These are phyloP conservation scores for Ornithoptera alexandrae DNA, from an alignment of 2,888 invertebrate species.

Conservation along the genomic window DNA sequence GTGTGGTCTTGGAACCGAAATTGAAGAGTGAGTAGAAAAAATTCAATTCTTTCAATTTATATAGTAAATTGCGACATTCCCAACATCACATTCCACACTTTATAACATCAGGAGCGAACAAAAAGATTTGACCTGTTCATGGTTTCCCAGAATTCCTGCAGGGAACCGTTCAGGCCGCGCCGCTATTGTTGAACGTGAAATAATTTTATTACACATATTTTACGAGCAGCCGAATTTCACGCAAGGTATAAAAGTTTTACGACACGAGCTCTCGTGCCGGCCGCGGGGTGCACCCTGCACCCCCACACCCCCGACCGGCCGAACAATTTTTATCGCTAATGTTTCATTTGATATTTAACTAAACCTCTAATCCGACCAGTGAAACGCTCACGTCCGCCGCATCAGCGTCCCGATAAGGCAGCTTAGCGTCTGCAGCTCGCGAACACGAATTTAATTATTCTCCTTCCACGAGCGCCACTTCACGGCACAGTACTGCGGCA, in stretches of 20 bases:
- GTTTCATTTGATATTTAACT: constrained; percentile 29
- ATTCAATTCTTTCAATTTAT: too few relatives aligned
- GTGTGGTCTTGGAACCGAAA: too few relatives aligned
- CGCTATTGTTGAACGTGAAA: constrained; percentile 46
- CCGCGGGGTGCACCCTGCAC: constrained; percentile 3
- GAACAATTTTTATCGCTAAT: constrained; percentile 23
- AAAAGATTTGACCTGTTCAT: constrained; percentile 1
- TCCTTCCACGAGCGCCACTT: too few relatives aligned
- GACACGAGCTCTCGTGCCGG: constrained; percentile 39
- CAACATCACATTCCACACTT: too few relatives aligned
- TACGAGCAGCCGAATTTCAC: constrained; percentile 27
- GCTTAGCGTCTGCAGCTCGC: constrained; percentile 2
- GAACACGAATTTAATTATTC: too few relatives aligned
- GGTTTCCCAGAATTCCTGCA: constrained; percentile 21
- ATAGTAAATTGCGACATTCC: too few relatives aligned
- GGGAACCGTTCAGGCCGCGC: constrained; percentile 18
- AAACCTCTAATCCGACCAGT: constrained; percentile 23
- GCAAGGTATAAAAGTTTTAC: constrained; percentile 40
- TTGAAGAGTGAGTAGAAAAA: too few relatives aligned
- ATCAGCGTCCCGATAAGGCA: constrained; percentile 19
- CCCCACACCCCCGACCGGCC: background rate
- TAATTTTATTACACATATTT: constrained; percentile 64
- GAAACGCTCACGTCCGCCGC: constrained; percentile 19
- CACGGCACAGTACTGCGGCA: too few relatives aligned
- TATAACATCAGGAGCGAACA: too few relatives aligned